Evolutionary conservation across 92 coral and sea anemone species (phyloP).

Genomic region (Epizoanthus stellaris): DNA sequence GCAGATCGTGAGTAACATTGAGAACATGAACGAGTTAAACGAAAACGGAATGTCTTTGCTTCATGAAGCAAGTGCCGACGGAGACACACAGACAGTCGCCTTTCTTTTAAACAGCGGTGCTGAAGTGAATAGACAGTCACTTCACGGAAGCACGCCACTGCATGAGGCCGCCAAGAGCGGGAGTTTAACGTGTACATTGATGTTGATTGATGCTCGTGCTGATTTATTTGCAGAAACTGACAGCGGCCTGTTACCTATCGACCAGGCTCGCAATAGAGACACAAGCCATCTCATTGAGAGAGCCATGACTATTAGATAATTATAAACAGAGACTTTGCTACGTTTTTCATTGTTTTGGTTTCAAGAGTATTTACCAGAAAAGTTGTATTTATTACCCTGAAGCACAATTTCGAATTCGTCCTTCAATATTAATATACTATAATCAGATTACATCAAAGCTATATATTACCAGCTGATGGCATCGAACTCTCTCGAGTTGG

Average conservation of each 20-base stretch:
- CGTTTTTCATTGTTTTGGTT: too few species aligned
- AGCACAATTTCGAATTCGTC: neutral
- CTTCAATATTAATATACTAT: neutral
- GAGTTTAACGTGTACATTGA: constrained; percentile 57
- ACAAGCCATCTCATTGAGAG: constrained; percentile 66
- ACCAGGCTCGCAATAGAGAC: constrained; percentile 66
- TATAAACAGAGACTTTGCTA: neutral
- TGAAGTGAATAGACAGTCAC: constrained; percentile 91
- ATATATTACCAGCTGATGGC: too few species aligned
- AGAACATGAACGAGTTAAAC: constrained; percentile 77
- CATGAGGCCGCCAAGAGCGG: constrained; percentile 93
- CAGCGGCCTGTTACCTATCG: constrained; percentile 85
- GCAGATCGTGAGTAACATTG: constrained; percentile 48
- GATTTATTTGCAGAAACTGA: constrained; percentile 94
- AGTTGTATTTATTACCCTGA: neutral
- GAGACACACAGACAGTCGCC: constrained; percentile 73
- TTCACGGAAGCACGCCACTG: constrained; percentile 91
- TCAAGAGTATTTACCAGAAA: constrained; percentile 5
- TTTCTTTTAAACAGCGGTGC: constrained; percentile 84
- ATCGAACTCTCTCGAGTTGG: too few species aligned
- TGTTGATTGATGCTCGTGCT: constrained; percentile 86
- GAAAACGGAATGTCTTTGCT: constrained; percentile 81
- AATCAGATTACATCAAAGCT: neutral
- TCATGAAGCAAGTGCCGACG: constrained; percentile 86
- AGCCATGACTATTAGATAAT: constrained; percentile 88